Percentiles rank a stretch among this genome's conserved stretches.
Evolutionary conservation across 2,113 vertebrate species (phyloP).

Genomic region (Ursus arctos): DNA sequence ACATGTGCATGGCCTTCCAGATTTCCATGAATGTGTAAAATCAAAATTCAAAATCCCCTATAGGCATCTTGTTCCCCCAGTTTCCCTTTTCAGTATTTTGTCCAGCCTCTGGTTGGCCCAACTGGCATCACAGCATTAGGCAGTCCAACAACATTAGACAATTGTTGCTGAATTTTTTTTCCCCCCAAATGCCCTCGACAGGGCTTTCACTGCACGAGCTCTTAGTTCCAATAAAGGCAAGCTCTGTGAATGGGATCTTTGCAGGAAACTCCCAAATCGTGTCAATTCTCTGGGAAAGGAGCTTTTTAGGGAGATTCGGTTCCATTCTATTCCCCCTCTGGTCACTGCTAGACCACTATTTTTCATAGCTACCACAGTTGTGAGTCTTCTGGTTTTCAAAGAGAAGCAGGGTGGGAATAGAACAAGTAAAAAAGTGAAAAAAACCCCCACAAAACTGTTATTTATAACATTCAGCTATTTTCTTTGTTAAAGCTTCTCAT

Average conservation of each 20-base stretch:
- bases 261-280: neutral
- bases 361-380: neutral
- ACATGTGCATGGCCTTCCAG: neutral
- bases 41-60: neutral
- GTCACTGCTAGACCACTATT: neutral
- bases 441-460: neutral
- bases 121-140: neutral
- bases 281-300: neutral
- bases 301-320: accelerated
- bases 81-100: neutral
- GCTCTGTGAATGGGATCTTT: neutral
- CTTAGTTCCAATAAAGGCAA: neutral
- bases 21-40: neutral
- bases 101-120: neutral
- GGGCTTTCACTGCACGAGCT: neutral
- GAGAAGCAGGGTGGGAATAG: neutral
- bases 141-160: accelerated
- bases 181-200: neutral
- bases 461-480: neutral
- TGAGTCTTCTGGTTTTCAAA: neutral
- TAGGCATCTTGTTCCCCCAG: neutral
- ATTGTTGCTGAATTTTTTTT: neutral
- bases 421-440: neutral
- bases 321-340: neutral
- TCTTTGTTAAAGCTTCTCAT: neutral